These are phyloP conservation scores for Thyatira batis DNA, from an alignment of 2,888 invertebrate genomes.

Conservation along the genomic window DNA sequence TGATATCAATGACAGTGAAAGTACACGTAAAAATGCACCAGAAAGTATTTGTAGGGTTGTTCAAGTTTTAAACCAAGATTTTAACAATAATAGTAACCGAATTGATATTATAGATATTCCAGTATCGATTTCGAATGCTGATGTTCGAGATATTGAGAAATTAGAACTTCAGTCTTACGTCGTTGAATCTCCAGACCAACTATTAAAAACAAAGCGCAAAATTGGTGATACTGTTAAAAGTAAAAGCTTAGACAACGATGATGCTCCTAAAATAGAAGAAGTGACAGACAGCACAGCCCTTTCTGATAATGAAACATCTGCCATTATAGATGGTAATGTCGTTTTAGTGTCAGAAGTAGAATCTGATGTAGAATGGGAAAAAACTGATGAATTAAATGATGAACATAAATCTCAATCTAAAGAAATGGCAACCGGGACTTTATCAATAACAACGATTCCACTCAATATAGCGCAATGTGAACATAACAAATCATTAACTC, in stretches of 20 bases:
- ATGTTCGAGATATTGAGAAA: constrained; percentile 6
- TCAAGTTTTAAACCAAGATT: constrained; percentile 35
- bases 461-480: constrained; percentile 68
- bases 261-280: constrained; percentile 70
- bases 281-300: constrained; percentile 47
- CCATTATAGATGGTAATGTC: constrained; percentile 74
- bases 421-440: constrained; percentile 55
- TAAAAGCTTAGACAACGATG: constrained; percentile 77
- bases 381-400: constrained; percentile 64
- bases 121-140: constrained; percentile 2
- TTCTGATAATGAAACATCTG: constrained; percentile 51
- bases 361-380: constrained; percentile 84
- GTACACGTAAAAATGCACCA: constrained; percentile 14
- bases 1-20: constrained; percentile 6
- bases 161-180: constrained; percentile 43
- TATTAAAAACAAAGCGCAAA: constrained; percentile 55
- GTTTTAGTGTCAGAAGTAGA: constrained; percentile 84
- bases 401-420: constrained; percentile 34
- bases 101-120: constrained; percentile 12
- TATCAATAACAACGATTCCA: constrained; percentile 68
- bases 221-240: constrained; percentile 62
- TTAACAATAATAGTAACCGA: constrained; percentile 48
- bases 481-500: constrained; percentile 70
- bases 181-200: constrained; percentile 72
- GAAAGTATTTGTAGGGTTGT: constrained; percentile 14